Evolutionary conservation across 92 coral and sea anemone genomes (phyloP), one percentile per base, ranked within the genome.

Genomic region (Desmophyllum pertusum): DNA sequence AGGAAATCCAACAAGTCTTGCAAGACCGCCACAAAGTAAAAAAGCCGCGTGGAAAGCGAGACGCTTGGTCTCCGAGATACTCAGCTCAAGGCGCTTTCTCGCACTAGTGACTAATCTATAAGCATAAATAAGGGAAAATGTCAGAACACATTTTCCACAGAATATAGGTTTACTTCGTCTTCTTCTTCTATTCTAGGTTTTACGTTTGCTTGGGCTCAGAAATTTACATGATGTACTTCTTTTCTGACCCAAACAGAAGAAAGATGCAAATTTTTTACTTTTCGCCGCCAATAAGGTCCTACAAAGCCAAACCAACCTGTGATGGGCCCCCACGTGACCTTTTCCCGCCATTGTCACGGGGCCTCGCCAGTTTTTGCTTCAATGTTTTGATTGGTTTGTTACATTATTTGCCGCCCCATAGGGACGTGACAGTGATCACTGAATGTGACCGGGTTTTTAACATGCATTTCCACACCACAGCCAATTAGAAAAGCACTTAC

Each of bases 21-120:
- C 99, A 51, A 97, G 92, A n/a, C n/a, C 36, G 99, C 94, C 71
- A 96, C 98, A 90, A 96, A 96, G 83, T 96, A 96, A 87, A 96
- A 96, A 31, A n/a, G n/a, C n/a, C 99, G 93, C 33, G 99, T n/a
- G 99, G 90, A 96, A 96, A 81, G 99, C 99, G 63, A 96, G 93
- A 10, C 99, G 95, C 78, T 96, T 96, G 66, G 99, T 96, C 78
- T 96, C 99, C 80, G n/a, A 96, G 89, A 75, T 96, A 96, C 84
- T 96, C 99, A 41, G 99, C 99, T n/a, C 86, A 96, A 80, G 71
- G 99, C n/a, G n/a, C 99, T 81, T 96, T 96, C 88, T 96, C 99
- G 65, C 99, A 96, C n/a, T 43, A 96, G 75, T 41, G 99, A 86
- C 55, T n/a, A 96, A 81, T 68, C 99, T 96, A 75, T 63, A 90